phyloP scores from a whole-genome alignment of 2,888 invertebrate species.

The Unio delphinus region DNA sequence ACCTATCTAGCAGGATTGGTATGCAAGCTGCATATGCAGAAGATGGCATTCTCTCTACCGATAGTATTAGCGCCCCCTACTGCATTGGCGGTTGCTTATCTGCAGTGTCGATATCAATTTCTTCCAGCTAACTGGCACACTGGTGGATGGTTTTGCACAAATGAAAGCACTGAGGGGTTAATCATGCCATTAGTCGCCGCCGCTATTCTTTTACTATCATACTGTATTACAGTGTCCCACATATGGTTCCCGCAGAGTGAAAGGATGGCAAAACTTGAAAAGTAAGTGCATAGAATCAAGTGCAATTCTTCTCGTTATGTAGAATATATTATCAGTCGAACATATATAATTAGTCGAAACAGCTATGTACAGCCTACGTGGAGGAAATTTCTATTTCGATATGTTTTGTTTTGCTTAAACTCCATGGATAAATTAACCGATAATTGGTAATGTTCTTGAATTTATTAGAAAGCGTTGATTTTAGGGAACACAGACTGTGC shows the following conservation, averaged over 20 bases:
- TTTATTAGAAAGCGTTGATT: no score
- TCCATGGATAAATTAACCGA: no score
- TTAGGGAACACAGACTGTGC: no score
- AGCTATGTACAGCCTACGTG: no score
- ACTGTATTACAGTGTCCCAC: slow-evolving; percentile 96
- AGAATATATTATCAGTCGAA: no score
- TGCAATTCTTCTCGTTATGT: no score
- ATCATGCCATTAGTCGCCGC: slow-evolving; percentile 50
- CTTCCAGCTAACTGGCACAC: slow-evolving; percentile 56
- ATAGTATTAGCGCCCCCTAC: slow-evolving; percentile 70
- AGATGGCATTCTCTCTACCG: slow-evolving; percentile 72
- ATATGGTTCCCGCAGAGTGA: slow-evolving; percentile 99
- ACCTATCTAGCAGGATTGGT: slow-evolving; percentile 74
- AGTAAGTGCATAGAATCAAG: slow-evolving; percentile 69
- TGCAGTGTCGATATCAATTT: slow-evolving; percentile 57
- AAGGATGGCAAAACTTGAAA: slow-evolving; percentile 95
- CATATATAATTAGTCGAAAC: no score
- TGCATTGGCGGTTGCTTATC: slow-evolving; percentile 44
- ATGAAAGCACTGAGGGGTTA: slow-evolving; percentile 26
- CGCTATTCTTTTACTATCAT: slow-evolving; percentile 86
- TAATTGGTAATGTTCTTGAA: no score
- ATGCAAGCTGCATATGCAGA: slow-evolving; percentile 74
- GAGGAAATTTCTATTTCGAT: no score
- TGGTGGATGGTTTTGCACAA: slow-evolving; percentile 54
- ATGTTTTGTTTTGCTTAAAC: no score